Percentiles rank a stretch among this genome's conserved stretches.
phyloP scores from a whole-genome alignment of 2,113 vertebrate species.

The Sturnira hondurensis region DNA sequence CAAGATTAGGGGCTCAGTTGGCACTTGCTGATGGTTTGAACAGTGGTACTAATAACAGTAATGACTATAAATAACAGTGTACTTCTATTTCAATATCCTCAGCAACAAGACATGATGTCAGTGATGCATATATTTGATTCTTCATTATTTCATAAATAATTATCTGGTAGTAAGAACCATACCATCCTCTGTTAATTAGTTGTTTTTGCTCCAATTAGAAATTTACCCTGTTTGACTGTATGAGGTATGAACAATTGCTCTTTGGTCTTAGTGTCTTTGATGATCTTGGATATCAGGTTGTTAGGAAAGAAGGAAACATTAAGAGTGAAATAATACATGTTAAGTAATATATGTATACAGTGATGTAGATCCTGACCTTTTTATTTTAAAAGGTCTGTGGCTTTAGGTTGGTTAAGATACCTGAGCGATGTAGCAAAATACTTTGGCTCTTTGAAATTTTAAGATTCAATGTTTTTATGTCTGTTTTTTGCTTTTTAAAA shows the following conservation, averaged over 20 bases:
- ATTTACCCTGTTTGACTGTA: background rate
- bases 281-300: background rate
- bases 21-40: background rate
- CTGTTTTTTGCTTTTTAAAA: background rate
- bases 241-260: background rate
- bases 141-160: background rate
- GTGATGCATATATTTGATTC: background rate
- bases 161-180: background rate
- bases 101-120: background rate
- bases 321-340: background rate
- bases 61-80: conserved; percentile 26
- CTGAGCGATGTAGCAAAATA: background rate
- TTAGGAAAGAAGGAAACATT: conserved; percentile 4
- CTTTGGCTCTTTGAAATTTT: background rate
- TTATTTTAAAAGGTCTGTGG: background rate
- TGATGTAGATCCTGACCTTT: background rate
- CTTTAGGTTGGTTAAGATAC: conserved; percentile 4
- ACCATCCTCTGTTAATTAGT: background rate
- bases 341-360: background rate
- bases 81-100: conserved; percentile 32
- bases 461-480: background rate
- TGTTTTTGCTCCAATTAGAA: background rate
- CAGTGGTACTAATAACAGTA: background rate
- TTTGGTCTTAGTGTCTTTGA: conserved; percentile 18
- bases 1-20: background rate